Evolutionary conservation across 2,888 invertebrate species (phyloP).

Genomic region (Lamellibrachia columna): DNA sequence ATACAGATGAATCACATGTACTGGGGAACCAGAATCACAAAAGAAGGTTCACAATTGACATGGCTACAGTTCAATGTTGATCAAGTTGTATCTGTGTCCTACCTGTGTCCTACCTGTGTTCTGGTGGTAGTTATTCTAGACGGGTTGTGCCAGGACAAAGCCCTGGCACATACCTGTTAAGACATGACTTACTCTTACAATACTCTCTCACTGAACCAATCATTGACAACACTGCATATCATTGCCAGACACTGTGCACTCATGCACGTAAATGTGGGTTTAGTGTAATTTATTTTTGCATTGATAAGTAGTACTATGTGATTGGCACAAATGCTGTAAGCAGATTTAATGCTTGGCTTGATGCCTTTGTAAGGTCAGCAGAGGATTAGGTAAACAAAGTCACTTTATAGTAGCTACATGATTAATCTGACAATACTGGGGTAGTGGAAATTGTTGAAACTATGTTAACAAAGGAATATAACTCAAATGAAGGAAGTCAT

Average conservation of each 20-base stretch:
- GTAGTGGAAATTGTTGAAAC: not conserved
- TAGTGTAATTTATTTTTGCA: slow-evolving; percentile 1
- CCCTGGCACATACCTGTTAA: not conserved
- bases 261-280: not conserved
- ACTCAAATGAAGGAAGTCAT: too few species aligned
- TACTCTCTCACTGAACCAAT: not conserved
- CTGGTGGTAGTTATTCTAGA: not conserved
- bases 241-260: not conserved
- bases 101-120: not conserved
- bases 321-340: not conserved
- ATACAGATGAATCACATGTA: not conserved
- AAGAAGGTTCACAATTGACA: not conserved
- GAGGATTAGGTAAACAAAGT: not conserved
- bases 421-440: not conserved
- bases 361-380: not conserved
- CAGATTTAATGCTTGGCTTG: not conserved
- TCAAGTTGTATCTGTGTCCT: not conserved
- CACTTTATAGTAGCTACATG: not conserved
- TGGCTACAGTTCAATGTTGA: not conserved
- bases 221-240: not conserved
- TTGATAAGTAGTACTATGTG: not conserved
- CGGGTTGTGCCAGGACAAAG: not conserved
- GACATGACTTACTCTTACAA: not conserved
- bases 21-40: too few species aligned
- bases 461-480: not conserved